A percentile compares a stretch with the other conserved stretches of the same genome.
These are phyloP conservation scores for Eospalax fontanierii DNA, from an alignment of 2,797 vertebrate genomes.

Conservation along the genomic window DNA sequence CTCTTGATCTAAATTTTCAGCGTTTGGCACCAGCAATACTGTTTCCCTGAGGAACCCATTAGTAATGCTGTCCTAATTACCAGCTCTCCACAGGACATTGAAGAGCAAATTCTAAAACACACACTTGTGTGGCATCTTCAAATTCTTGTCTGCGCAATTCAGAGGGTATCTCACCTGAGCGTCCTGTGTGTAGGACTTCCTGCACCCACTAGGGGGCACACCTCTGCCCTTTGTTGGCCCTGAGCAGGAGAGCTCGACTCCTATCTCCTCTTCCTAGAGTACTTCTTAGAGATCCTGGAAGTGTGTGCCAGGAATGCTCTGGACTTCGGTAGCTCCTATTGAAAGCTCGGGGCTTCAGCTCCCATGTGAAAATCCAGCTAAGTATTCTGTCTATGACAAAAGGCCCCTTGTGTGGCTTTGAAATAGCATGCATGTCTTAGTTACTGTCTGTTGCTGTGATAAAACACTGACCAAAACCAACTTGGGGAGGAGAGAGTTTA, in stretches of 20 bases:
- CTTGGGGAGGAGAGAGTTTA: too few relatives aligned
- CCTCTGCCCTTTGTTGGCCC: neutral
- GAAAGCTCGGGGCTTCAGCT: neutral
- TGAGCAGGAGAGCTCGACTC: neutral
- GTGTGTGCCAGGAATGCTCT: neutral
- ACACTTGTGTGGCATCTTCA: neutral
- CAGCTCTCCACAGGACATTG: neutral
- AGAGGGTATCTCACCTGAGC: neutral
- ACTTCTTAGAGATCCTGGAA: neutral
- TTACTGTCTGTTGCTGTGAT: too few relatives aligned
- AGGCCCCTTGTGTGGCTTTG: neutral
- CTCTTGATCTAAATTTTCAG: neutral
- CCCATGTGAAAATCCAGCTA: too few relatives aligned
- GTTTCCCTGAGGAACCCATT: neutral
- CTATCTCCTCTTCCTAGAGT: rapidly evolving
- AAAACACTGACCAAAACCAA: too few relatives aligned
- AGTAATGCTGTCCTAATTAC: neutral
- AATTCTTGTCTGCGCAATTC: neutral
- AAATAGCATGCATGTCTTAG: too few relatives aligned
- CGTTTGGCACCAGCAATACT: neutral
- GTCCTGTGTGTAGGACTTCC: neutral
- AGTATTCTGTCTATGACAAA: neutral
- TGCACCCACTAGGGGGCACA: constrained; percentile 59
- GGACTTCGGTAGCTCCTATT: too few relatives aligned
- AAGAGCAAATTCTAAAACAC: neutral